A percentile compares a stretch with the other conserved stretches of the same genome.
Evolutionary conservation across 2,113 vertebrate species (phyloP).

Genomic region (Toxostoma redivivum): DNA sequence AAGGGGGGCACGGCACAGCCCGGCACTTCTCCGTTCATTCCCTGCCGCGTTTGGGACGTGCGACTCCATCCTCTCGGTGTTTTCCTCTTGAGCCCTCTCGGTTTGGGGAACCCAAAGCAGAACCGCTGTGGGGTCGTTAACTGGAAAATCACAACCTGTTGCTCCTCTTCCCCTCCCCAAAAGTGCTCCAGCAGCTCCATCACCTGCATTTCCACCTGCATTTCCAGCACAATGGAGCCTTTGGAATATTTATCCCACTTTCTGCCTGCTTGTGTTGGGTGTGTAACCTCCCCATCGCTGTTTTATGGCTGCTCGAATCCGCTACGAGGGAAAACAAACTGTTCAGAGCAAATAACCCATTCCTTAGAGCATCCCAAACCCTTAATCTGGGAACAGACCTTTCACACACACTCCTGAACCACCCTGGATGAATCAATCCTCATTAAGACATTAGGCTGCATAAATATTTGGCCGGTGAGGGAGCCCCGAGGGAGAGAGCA

Average conservation of each 20-base stretch:
- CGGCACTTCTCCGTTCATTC: fast-evolving
- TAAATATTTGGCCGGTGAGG: neutral
- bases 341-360: fast-evolving
- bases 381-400: neutral
- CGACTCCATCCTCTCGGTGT: fast-evolving
- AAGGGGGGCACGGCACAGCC: neutral
- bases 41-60: neutral
- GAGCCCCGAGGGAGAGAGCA: neutral
- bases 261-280: fast-evolving
- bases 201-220: too few relatives aligned
- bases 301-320: neutral
- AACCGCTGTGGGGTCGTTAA: fast-evolving
- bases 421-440: neutral
- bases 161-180: neutral
- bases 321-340: fast-evolving
- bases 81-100: fast-evolving
- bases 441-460: neutral
- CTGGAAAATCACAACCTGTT: neutral
- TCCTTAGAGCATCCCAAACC: neutral
- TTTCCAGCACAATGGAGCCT: fast-evolving
- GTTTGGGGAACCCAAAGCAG: fast-evolving
- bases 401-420: neutral
- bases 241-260: neutral
- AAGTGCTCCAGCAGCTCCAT: fast-evolving
- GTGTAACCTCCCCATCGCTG: fast-evolving